Evolutionary conservation across 1,140 invertebrate genomes (phyloP), one percentile per base, ranked within the genome.

Genomic region (Augochlora pura): DNA sequence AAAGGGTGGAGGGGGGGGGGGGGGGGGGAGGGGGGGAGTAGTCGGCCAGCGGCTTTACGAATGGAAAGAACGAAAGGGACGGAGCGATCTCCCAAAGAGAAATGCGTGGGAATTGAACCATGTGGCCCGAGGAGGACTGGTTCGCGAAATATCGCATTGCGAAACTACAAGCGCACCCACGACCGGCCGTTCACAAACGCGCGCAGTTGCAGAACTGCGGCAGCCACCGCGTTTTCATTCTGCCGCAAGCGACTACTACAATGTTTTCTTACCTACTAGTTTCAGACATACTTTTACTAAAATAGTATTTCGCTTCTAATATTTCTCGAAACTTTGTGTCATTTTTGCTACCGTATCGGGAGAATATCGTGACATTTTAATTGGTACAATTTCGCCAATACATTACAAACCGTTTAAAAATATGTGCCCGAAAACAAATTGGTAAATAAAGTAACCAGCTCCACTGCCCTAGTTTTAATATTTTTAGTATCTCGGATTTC

Each of bases 21-120:
- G n/a, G n/a, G n/a, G n/a, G n/a, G 39, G 65, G 27, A n/a, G 32
- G 21, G 38, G 23, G 27, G 54, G 49, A 27, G 60, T 63, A 59
- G 39, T 63, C 21, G 60, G 57, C 52, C 69, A 66, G 60, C 59
- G 68, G 71, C 21, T 57, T 57, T 18, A 71, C 52, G 32, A 81
- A 54, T 46, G 70, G 75, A 65, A 69, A 62, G 85, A 69, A 21
- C 60, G 63, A 76, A 77, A 80, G 74, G 54, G 70, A 79, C 73
- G 70, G 70, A 60, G 52, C 54, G 77, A 78, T 65, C 76, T 78
- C 63, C 66, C 77, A 64, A 70, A 87, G 85, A 89, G 87, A 90
- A 89, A 88, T 90, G 88, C 88, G 88, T 90, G 89, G 88, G 89
- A 90, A 90, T 87, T 86, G 81, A 89, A 86, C 80, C 87, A 89